Base-by-base conservation (phyloP, 2,797 vertebrate genomes). In the Phoebastria nigripes region DNA sequence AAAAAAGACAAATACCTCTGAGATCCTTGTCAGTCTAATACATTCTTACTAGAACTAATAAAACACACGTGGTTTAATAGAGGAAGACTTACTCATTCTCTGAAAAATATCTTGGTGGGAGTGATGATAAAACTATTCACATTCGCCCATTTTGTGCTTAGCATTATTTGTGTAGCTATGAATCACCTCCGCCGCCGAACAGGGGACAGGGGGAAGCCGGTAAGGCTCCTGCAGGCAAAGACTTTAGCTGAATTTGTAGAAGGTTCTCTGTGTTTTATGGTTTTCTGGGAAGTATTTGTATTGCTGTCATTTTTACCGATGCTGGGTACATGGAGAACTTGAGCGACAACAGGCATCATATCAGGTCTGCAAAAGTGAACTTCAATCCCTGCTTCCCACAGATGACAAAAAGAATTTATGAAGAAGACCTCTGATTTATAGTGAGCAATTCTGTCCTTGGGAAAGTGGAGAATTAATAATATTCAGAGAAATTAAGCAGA, bases 1-100 rank as follows among this genome's bases (percentile, higher is more conserved):
- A 89, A 93, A 87, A 93, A 84, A 91, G 42, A 95, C 82, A 95
- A 90, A 97, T 79, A 87, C 41, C 63, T 77, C 31, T 9, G 66
- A 95, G 80, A 87, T 92, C 47, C 61, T 94, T 97, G 77, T 85
- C 66, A 83, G 90, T 63, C 92, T 80, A 94, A 92, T 88, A 88
- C 37, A 67, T 92, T 96, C 76, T 61, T 61, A 82, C 51, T 84
- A 52, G 84, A 95, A 63, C 74, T 95, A 94, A 94, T 94, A 93
- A 97, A 97, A 76, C 15, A 69, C 33, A 37, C 35, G 4, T 10
- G 87, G 44, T 37, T 87, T 92, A 82, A 82, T 87, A 95, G 83
- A 94, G 63, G 56, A 90, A 85, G 44, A 85, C 58, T 90, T 89
- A 94, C 52, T 95, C 72, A 92, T 93, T 94, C 28, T 72, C 83